Percentiles rank a stretch among this genome's conserved stretches.
phyloP scores from a whole-genome alignment of 2,113 vertebrate genomes.

The Isurus oxyrinchus region DNA sequence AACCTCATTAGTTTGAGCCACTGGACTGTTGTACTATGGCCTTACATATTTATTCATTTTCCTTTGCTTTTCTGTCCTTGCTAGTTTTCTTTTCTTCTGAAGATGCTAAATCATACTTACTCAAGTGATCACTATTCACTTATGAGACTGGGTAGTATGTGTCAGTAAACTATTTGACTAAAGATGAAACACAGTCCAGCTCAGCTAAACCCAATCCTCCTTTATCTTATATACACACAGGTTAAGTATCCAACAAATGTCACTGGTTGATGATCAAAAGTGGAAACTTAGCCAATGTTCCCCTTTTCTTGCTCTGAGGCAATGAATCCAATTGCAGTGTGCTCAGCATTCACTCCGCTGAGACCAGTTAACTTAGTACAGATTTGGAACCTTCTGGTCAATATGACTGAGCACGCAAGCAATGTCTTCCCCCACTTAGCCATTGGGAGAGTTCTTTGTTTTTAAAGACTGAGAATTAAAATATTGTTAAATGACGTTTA shows the following conservation, averaged over 20 bases:
- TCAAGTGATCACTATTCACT: background rate
- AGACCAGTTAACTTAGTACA: background rate
- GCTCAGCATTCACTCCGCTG: background rate
- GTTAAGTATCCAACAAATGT: background rate
- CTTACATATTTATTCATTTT: background rate
- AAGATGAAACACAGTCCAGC: background rate
- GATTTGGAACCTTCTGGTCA: background rate
- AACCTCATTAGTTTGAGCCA: conserved; percentile 16
- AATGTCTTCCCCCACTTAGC: background rate
- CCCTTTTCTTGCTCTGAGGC: background rate
- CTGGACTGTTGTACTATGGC: background rate
- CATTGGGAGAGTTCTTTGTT: background rate
- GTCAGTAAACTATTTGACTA: background rate
- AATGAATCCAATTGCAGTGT: background rate
- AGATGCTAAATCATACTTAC: background rate
- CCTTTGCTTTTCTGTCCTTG: background rate
- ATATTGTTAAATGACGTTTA: background rate
- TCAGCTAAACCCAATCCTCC: background rate
- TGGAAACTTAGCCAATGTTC: background rate
- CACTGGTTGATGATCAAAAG: background rate
- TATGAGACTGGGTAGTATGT: background rate
- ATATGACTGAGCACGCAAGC: background rate
- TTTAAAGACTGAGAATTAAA: background rate
- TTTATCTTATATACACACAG: background rate
- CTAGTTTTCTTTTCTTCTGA: background rate